Percentiles rank a stretch among this genome's conserved stretches.
Conservation (phyloP, 2,888 invertebrate genomes). For the Rugalucina vietnamica region DNA sequence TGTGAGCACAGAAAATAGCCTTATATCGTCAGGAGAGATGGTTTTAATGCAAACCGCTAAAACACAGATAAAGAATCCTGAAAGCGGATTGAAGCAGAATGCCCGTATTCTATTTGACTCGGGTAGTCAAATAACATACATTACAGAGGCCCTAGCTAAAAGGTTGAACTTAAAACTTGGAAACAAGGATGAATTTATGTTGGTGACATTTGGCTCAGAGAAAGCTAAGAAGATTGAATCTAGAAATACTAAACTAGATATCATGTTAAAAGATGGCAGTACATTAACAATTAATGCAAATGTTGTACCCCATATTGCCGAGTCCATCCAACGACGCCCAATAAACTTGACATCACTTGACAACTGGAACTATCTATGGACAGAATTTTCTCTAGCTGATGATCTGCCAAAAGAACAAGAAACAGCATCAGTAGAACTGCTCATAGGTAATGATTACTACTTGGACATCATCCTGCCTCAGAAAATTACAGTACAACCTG, state of each 20-base stretch:
- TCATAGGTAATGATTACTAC: constrained; percentile 22
- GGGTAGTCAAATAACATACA: constrained; percentile 22
- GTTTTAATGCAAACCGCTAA: constrained; percentile 24
- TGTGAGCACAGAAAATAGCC: constrained; percentile 18
- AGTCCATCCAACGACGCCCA: neutral
- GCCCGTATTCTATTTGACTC: constrained; percentile 21
- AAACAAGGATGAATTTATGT: neutral
- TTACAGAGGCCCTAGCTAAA: neutral
- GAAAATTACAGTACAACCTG: constrained; percentile 6
- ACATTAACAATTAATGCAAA: neutral
- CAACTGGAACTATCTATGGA: neutral
- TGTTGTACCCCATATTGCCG: constrained; percentile 2
- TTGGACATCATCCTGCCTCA: neutral
- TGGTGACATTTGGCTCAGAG: constrained; percentile 1
- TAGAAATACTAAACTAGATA: neutral
- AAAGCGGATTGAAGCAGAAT: neutral
- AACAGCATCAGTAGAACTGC: neutral
- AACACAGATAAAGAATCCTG: constrained; percentile 21
- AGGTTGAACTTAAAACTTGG: neutral
- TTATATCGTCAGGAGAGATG: constrained; percentile 30
- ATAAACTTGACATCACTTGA: neutral
- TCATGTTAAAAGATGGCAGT: constrained; percentile 3
- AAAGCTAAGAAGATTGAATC: neutral
- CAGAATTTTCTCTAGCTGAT: neutral
- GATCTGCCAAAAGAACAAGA: constrained; percentile 10